These are phyloP conservation scores for Macroramphosus scolopax DNA, from an alignment of 2,797 vertebrate genomes.

Conservation along the genomic window DNA sequence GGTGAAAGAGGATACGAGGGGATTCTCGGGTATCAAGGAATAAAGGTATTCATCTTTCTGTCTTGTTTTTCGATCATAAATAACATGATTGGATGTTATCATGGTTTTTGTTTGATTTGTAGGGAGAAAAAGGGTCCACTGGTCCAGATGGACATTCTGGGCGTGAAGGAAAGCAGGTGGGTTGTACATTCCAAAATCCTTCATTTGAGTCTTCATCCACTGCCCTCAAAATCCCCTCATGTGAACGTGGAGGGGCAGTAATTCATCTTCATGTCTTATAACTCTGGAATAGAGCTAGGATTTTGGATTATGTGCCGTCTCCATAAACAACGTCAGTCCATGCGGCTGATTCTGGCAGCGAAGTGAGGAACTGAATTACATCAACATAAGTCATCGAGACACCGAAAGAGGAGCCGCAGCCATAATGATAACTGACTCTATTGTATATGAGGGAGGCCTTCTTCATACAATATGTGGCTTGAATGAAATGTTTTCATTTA, in stretches of 20 bases:
- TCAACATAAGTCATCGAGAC: constrained; percentile 49
- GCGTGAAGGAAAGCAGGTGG: constrained; percentile 74
- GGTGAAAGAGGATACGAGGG: constrained; percentile 75
- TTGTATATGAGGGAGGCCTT: constrained; percentile 18
- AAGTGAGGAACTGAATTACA: constrained; percentile 45
- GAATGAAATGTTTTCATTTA: constrained; percentile 1
- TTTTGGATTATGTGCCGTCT: constrained; percentile 56
- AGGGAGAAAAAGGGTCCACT: constrained; percentile 72
- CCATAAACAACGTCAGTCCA: constrained; percentile 66
- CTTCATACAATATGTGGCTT: no score
- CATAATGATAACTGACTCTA: constrained; percentile 26
- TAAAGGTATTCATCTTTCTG: constrained; percentile 74
- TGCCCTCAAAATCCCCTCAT: constrained; percentile 40
- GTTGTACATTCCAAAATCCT: constrained; percentile 23
- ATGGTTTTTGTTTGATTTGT: constrained; percentile 35
- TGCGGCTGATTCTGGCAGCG: constrained; percentile 54
- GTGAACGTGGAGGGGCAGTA: constrained; percentile 30
- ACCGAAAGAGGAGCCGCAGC: constrained; percentile 34
- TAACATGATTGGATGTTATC: no score
- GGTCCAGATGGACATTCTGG: constrained; percentile 65
- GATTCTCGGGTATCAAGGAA: constrained; percentile 78
- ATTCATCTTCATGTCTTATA: constrained; percentile 57
- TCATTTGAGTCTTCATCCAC: constrained; percentile 24
- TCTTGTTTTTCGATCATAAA: constrained; percentile 1
- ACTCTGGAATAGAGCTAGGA: constrained; percentile 37